phyloP scores from a whole-genome alignment of 2,113 vertebrate genomes.

The Pterocles burchelli region DNA sequence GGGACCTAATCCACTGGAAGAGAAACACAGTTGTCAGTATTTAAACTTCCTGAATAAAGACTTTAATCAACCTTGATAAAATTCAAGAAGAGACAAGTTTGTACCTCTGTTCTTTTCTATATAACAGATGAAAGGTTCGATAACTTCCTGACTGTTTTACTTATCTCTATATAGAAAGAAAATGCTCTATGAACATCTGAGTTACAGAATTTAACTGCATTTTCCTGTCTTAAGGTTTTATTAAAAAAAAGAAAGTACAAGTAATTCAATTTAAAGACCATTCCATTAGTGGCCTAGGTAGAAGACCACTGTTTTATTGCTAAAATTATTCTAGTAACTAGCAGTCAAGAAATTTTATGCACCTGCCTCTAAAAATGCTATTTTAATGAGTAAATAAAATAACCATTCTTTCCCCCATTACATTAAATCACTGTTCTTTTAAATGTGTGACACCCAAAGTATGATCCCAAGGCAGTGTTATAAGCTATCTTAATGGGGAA shows the following conservation, averaged over 20 bases:
- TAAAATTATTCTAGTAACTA: neutral
- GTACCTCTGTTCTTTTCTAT: neutral
- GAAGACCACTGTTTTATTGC: neutral
- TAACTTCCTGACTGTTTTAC: neutral
- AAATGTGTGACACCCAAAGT: neutral
- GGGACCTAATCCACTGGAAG: neutral
- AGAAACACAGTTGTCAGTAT: neutral
- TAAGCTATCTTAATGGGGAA: neutral
- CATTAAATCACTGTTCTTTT: neutral
- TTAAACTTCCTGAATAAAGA: neutral
- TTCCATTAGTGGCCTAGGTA: neutral
- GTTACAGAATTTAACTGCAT: neutral
- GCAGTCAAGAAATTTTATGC: neutral
- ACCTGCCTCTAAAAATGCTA: neutral
- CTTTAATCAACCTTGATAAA: neutral
- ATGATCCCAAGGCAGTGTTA: neutral
- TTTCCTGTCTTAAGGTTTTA: neutral
- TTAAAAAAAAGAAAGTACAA: neutral
- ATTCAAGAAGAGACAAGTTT: neutral
- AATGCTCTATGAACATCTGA: neutral
- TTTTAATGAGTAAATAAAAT: constrained; percentile 12
- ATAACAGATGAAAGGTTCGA: neutral
- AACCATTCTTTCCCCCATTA: neutral
- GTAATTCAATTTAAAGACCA: neutral
- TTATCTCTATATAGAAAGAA: neutral